phyloP scores from a whole-genome alignment of 2,113 vertebrate species.

The Psilopogon haemacephalus region DNA sequence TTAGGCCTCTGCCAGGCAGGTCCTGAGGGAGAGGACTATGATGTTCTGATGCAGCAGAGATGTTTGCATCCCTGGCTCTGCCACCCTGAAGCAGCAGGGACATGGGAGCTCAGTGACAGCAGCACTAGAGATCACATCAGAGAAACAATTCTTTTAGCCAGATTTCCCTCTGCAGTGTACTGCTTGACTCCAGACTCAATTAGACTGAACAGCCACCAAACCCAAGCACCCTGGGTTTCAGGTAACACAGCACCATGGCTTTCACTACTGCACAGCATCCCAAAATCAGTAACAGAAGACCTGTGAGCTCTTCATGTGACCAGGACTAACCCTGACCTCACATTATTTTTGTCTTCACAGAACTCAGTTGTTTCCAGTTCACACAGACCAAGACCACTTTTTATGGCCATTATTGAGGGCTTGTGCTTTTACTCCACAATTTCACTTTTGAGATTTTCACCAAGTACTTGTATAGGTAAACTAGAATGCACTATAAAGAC shows the following conservation, averaged over 20 bases:
- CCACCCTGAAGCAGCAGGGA: neutral
- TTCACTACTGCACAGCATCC: accelerated
- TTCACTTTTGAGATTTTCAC: neutral
- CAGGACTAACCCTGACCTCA: neutral
- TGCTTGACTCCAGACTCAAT: neutral
- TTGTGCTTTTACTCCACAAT: neutral
- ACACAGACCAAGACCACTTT: neutral
- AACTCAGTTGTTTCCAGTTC: neutral
- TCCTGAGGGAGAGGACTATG: neutral
- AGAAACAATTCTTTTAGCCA: neutral
- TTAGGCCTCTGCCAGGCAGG: neutral
- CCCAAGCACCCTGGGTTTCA: accelerated
- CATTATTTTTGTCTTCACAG: accelerated
- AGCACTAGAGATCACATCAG: neutral
- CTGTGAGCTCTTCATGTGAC: neutral
- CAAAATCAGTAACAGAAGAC: neutral
- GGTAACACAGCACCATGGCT: too few species aligned
- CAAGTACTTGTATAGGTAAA: neutral
- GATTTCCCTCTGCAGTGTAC: neutral
- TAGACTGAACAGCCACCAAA: neutral
- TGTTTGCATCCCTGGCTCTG: neutral
- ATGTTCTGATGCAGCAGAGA: accelerated
- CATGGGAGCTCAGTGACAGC: accelerated
- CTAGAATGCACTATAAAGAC: neutral
- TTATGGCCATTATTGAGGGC: neutral